Percentiles rank a stretch among this genome's conserved stretches.
Evolutionary conservation across 2,113 vertebrate species (phyloP).

Genomic region (Manacus vitellinus): DNA sequence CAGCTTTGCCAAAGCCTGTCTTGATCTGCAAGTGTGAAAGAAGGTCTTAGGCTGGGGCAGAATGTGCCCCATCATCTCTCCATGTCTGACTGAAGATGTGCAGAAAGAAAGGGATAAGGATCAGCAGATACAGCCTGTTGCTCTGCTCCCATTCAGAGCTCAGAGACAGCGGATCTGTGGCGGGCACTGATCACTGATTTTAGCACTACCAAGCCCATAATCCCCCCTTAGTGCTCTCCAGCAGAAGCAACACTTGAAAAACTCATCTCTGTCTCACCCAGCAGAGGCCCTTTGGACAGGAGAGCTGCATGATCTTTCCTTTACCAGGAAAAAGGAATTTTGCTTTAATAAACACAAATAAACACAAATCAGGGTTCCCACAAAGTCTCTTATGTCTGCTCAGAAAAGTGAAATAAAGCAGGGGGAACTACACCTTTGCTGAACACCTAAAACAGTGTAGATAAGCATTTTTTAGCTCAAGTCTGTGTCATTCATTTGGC

Average conservation of each 20-base stretch:
- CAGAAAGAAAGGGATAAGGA: constrained; percentile 2
- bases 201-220: neutral
- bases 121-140: neutral
- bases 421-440: neutral
- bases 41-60: neutral
- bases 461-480: neutral
- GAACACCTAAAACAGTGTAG: neutral
- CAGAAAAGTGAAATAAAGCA: neutral
- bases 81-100: neutral
- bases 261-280: neutral
- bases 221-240: neutral
- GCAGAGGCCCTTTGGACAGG: neutral
- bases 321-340: neutral
- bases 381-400: neutral
- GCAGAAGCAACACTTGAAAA: rapidly evolving
- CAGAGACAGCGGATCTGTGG: neutral
- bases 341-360: neutral
- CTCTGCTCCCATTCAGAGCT: neutral
- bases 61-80: neutral
- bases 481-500: neutral
- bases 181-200: neutral
- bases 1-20: neutral
- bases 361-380: neutral
- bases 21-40: neutral
- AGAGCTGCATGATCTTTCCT: neutral